phyloP scores from a whole-genome alignment of 2,113 vertebrate species.

The Bucco capensis region DNA sequence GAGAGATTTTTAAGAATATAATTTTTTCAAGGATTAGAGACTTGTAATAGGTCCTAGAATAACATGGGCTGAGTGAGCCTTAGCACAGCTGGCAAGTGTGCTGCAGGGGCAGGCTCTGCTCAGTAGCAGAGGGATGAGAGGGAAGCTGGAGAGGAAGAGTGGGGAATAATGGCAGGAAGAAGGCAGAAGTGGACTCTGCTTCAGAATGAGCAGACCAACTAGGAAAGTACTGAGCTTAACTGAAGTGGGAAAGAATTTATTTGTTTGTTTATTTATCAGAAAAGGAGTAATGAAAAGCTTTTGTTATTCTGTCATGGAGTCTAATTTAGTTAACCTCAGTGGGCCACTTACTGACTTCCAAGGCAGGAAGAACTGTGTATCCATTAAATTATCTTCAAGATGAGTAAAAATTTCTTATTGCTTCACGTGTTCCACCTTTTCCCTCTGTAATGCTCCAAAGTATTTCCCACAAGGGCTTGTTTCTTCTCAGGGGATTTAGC shows the following conservation, averaged over 20 bases:
- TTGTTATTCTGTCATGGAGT: background rate
- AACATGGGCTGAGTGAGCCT: accelerated
- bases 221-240: background rate
- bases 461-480: background rate
- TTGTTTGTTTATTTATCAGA: background rate
- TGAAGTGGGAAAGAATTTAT: background rate
- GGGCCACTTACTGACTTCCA: background rate
- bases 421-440: background rate
- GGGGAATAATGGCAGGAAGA: background rate
- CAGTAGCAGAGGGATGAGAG: background rate
- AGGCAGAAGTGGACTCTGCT: background rate
- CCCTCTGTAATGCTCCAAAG: background rate
- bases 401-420: background rate
- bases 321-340: background rate
- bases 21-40: background rate
- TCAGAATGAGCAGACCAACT: background rate
- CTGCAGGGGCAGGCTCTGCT: background rate
- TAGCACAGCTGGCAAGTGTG: background rate
- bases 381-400: background rate
- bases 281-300: background rate
- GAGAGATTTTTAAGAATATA: background rate
- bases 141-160: background rate
- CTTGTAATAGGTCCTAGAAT: background rate
- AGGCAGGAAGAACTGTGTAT: background rate
- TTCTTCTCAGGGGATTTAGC: background rate